These are phyloP conservation scores for Oopsacas minuta DNA, from an alignment of 37 sponge, comb jelly and placozoan genomes.

Conservation along the genomic window DNA sequence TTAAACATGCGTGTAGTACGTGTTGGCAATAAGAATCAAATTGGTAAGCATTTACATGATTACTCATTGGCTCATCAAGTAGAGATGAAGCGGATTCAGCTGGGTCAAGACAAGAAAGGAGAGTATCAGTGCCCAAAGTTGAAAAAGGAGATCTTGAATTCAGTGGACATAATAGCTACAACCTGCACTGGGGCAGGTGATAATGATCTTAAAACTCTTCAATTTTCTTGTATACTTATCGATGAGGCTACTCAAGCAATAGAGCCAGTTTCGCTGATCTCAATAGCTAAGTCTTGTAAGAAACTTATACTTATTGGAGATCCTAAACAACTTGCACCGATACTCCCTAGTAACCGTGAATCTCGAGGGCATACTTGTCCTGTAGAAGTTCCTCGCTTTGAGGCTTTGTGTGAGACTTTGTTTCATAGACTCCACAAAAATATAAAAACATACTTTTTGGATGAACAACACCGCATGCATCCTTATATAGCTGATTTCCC, in stretches of 20 bases:
- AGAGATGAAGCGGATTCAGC: slow-evolving; percentile 30
- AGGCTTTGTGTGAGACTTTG: slow-evolving; percentile 25
- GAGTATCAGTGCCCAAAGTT: not conserved
- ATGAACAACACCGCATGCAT: slow-evolving; percentile 67
- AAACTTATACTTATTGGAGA: slow-evolving; percentile 60
- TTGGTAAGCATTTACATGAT: slow-evolving; percentile 26
- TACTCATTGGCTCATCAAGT: slow-evolving; percentile 35
- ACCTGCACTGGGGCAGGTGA: slow-evolving; percentile 53
- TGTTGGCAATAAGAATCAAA: slow-evolving; percentile 30
- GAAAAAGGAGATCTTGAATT: slow-evolving; percentile 27
- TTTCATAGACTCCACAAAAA: slow-evolving; percentile 50
- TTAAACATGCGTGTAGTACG: slow-evolving; percentile 29
- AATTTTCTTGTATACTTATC: slow-evolving; percentile 40
- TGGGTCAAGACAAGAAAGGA: slow-evolving; percentile 12
- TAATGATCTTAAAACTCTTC: slow-evolving; percentile 25
- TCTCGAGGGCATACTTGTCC: not conserved
- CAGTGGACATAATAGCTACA: slow-evolving; percentile 41
- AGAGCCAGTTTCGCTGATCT: slow-evolving; percentile 41
- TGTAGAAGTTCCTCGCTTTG: not conserved
- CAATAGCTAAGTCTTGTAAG: slow-evolving; percentile 32
- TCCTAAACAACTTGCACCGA: slow-evolving; percentile 48
- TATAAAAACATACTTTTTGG: slow-evolving; percentile 26
- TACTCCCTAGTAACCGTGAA: not conserved
- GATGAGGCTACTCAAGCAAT: slow-evolving; percentile 59
- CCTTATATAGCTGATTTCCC: slow-evolving; percentile 44